A percentile compares a stretch with the other conserved stretches of the same genome.
phyloP scores from a whole-genome alignment of 2,797 vertebrate genomes.

The Semotilus atromaculatus region DNA sequence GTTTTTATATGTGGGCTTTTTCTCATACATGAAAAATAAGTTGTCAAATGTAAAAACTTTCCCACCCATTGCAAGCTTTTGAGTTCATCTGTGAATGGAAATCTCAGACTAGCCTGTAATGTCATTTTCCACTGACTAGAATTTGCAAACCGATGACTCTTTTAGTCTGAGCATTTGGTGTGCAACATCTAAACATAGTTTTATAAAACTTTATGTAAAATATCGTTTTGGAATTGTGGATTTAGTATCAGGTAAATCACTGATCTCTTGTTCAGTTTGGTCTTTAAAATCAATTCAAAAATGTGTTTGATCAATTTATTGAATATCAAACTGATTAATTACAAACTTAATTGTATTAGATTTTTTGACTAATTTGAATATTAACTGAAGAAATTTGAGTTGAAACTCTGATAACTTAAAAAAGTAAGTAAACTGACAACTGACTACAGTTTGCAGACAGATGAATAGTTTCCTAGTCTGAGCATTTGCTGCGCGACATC shows the following conservation, averaged over 20 bases:
- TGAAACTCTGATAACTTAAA: neutral
- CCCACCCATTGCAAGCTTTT: neutral
- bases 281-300: neutral
- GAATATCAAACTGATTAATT: neutral
- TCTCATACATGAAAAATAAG: neutral
- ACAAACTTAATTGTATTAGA: neutral
- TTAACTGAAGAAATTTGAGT: neutral
- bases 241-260: neutral
- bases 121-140: conserved; percentile 13
- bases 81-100: neutral
- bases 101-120: neutral
- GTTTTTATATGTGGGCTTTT: neutral
- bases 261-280: neutral
- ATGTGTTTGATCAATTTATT: neutral
- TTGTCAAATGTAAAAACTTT: neutral
- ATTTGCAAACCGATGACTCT: neutral
- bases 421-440: neutral
- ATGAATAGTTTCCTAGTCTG: neutral
- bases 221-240: neutral
- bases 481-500: neutral
- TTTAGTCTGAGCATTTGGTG: neutral
- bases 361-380: neutral
- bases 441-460: neutral
- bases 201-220: neutral
- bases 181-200: neutral